Base-by-base conservation (phyloP, 2,888 invertebrate genomes). In the Harpagoxenus sublaevis region DNA sequence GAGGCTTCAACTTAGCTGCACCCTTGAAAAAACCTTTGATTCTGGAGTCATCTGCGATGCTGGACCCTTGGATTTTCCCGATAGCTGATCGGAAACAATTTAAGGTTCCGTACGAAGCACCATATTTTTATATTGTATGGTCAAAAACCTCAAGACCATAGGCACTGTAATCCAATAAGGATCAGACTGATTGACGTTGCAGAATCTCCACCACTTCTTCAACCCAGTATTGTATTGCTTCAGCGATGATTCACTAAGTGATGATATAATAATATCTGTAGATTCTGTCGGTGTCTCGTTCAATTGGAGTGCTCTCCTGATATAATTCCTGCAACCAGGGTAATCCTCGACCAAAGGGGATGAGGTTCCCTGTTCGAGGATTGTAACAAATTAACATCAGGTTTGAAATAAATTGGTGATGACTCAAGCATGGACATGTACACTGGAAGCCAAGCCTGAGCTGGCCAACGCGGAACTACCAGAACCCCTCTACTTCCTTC, bases 281-380 rank as follows among this genome's bases (percentile, higher is more conserved):
- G 60, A 23, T 5, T 60, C 60, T 60, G 23, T 12, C 4, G 60
- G 15, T 10, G 5, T 35, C 35, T 35, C 35, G 35, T 39, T 62
- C 6, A 15, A 4, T 39, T 62, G 5, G 10, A 62, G 35, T 35
- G 62, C 62, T 62, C 6, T 18, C 35, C 62, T 65, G 65, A 65
- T 23, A 65, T 42, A 42, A 65, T 42, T 45, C 23, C 65, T 39
- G 65, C 65, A 65, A 23, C 42, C 65, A 65, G 42, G 65, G 65
- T 65, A 65, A 65, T 65, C 12, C 12, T 65, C 10, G 2, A 6
- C 65, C 65, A 65, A 3, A 65, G 10, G 3, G 65, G 65, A 23
- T 65, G 65, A 42, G 39, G 23, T 45, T 65, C 9, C 12, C 65
- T 65, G 65, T 45, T 3, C 4, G 23, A 42, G 3, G 10, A 42